Conservation (phyloP, 2,797 vertebrate species). For the Fistularia tabacaria region DNA sequence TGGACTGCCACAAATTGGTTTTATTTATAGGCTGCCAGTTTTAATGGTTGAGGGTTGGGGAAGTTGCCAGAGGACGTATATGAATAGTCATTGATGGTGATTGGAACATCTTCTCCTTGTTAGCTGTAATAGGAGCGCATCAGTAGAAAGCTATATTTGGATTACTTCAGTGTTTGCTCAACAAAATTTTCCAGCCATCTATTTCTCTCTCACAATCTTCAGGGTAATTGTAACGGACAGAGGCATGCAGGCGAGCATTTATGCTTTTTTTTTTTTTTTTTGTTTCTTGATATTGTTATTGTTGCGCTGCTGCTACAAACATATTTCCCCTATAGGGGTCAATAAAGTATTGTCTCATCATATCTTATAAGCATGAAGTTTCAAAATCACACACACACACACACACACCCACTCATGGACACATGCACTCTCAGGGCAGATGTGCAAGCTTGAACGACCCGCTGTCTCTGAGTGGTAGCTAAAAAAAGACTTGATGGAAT, state of each 20-base stretch:
- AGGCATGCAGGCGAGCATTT: slow-evolving; percentile 26
- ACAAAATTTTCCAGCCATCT: slow-evolving; percentile 10
- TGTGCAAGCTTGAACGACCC: slow-evolving; percentile 47
- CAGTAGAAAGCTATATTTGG: slow-evolving; percentile 29
- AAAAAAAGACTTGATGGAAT: slow-evolving; percentile 58
- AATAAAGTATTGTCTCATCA: too few species aligned
- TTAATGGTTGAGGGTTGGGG: too few species aligned
- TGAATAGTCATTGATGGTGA: too few species aligned
- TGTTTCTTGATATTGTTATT: too few species aligned
- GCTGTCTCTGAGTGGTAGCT: slow-evolving; percentile 43
- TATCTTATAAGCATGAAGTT: slow-evolving; percentile 2
- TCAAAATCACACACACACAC: slow-evolving; percentile 8
- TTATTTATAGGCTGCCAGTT: too few species aligned
- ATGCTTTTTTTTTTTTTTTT: slow-evolving; percentile 2
- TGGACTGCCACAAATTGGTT: too few species aligned
- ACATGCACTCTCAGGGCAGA: slow-evolving; percentile 32
- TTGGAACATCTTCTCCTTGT: too few species aligned
- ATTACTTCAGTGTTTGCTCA: slow-evolving; percentile 40
- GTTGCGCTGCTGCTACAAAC: too few species aligned
- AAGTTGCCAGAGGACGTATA: too few species aligned
- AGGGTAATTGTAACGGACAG: slow-evolving; percentile 33
- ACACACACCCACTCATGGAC: slow-evolving; percentile 4
- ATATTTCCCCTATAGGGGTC: too few species aligned
- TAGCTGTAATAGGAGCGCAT: too few species aligned
- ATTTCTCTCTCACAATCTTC: slow-evolving; percentile 20